A percentile compares a stretch with the other conserved stretches of the same genome.
Evolutionary conservation across 2,888 invertebrate species (phyloP).

Genomic region (Tetrapedia diversipes): DNA sequence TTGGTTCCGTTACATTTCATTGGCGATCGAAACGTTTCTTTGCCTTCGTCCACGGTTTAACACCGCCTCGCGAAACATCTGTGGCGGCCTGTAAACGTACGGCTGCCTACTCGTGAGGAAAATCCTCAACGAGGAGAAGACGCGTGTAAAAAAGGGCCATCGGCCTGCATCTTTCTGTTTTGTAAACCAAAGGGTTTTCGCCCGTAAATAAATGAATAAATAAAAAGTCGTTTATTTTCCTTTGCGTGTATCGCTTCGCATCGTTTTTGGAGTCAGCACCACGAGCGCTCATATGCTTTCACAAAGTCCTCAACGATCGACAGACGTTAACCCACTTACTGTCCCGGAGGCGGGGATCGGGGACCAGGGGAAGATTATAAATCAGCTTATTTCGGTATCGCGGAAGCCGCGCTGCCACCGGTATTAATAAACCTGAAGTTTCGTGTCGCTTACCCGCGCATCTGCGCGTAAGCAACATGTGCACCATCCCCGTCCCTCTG

Average conservation of each 20-base stretch:
- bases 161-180: too few relatives aligned
- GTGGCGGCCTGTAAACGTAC: too few relatives aligned
- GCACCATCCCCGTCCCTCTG: background rate
- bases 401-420: conserved; percentile 74
- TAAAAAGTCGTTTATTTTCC: too few relatives aligned
- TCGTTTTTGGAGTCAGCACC: background rate
- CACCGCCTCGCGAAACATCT: conserved; percentile 8
- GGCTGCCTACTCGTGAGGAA: too few relatives aligned
- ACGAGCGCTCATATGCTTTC: conserved; percentile 1
- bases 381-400: conserved; percentile 81
- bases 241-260: too few relatives aligned
- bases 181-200: too few relatives aligned
- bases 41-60: background rate
- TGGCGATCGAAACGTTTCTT: too few relatives aligned
- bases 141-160: too few relatives aligned
- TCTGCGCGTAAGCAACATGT: conserved; percentile 31
- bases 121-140: too few relatives aligned
- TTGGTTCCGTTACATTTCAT: too few relatives aligned
- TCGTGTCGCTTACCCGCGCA: conserved; percentile 52
- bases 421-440: conserved; percentile 76
- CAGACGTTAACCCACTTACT: conserved; percentile 65
- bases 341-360: background rate
- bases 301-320: conserved; percentile 63
- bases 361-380: conserved; percentile 69
- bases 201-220: too few relatives aligned